Evolutionary conservation across 1,140 invertebrate genomes (phyloP), one percentile per base, ranked within the genome.

Genomic region (Rhagoletis zephyria): DNA sequence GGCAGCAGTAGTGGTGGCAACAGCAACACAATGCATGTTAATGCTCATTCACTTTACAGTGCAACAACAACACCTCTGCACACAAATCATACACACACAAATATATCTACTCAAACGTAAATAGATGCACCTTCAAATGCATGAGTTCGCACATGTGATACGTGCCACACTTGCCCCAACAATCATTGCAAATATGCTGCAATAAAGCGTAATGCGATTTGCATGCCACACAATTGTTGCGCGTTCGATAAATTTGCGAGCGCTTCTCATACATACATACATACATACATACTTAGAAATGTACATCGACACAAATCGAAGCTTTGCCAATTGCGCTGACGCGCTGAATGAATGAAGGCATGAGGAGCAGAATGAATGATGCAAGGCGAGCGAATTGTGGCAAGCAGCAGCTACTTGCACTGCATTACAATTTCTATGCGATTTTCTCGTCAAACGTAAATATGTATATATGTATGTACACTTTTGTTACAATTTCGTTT

Each of bases 161-260:
- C 12, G 12, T 16, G n/a, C 12, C 1, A 14, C 61, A 63, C 61
- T 14, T n/a, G 42, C 12, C 16, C 2, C 4, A n/a, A 56, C 48
- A 56, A 59, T 81, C 48, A 81, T 81, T 56, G 74, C 74, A 81
- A 56, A 56, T 81, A 42, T 42, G 51, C 16, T 51, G 45, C 48
- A 81, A 81, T 81, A 81, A 56, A 81, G 45, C 19, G 48, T 51
- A 81, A 81, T 81, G n/a, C 74, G 48, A 81, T 81, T 81, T 81
- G 48, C 56, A 81, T 56, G 48, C 74, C 74, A 59, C 4, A 19
- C 74, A 81, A 81, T 56, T 81, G 74, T 81, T 59, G 74, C 74
- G 16, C 51, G 74, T 81, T 10, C 14, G 48, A 42, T 45, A 19
- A 67, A 67, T 67, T 63, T 67, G 67, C 67, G 4, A 70, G n/a